Evolutionary conservation across 2,113 vertebrate genomes (phyloP).

Genomic region (Opisthocomus hoazin): DNA sequence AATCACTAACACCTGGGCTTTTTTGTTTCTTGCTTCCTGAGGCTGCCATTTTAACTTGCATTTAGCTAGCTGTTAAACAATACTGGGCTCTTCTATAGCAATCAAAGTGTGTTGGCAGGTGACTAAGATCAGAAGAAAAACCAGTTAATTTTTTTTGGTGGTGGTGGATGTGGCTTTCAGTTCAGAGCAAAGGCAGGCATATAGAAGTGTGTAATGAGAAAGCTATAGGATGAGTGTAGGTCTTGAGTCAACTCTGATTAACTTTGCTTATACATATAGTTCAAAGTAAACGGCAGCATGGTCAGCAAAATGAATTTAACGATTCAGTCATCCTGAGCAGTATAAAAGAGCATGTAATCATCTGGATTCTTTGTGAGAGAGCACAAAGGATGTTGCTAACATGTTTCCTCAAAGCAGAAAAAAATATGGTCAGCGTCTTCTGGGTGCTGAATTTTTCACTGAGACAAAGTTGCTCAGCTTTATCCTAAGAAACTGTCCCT

Average conservation of each 20-base stretch:
- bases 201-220: not conserved
- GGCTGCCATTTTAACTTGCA: not conserved
- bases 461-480: not conserved
- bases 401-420: not conserved
- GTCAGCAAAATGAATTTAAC: not conserved
- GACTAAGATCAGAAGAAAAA: slow-evolving; percentile 21
- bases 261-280: not conserved
- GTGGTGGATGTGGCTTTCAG: not conserved
- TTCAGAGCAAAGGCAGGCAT: not conserved
- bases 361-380: not conserved
- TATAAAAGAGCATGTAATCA: not conserved
- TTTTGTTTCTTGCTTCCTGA: not conserved
- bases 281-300: not conserved
- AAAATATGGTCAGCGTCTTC: fast-evolving
- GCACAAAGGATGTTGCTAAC: not conserved
- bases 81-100: not conserved
- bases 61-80: not conserved
- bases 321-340: not conserved
- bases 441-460: not conserved
- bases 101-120: not conserved
- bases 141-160: not conserved
- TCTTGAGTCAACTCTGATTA: not conserved
- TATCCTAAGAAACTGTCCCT: not conserved
- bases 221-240: not conserved
- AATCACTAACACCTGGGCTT: not conserved